phyloP scores from a whole-genome alignment of 2,113 vertebrate species.

The Poicephalus meyeri region DNA sequence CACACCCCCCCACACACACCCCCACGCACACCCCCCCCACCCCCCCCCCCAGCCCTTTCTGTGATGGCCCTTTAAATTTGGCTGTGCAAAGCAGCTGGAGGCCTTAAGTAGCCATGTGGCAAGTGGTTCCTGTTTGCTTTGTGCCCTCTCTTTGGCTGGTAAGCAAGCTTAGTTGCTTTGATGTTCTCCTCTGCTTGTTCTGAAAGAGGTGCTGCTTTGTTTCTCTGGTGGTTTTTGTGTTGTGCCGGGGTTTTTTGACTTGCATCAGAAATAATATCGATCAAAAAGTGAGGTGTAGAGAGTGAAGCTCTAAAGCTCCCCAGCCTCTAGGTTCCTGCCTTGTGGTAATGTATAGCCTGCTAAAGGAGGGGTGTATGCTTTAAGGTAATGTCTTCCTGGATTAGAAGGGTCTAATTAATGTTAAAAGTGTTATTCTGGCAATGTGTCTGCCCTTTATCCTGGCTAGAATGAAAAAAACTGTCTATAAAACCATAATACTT shows the following conservation, averaged over 20 bases:
- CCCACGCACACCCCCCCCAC: too few relatives aligned
- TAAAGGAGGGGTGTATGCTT: neutral
- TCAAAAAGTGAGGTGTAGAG: neutral
- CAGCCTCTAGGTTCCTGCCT: neutral
- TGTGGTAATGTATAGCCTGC: neutral
- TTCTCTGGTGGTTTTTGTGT: neutral
- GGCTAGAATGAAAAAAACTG: neutral
- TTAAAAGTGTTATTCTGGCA: neutral
- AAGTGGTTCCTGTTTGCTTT: rapidly evolving
- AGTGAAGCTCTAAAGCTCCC: neutral
- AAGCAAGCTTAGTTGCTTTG: neutral
- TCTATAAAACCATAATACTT: neutral
- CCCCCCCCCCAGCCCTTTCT: too few relatives aligned
- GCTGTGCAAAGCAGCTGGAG: too few relatives aligned
- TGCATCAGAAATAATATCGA: neutral
- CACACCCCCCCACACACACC: too few relatives aligned
- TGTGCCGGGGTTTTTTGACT: neutral
- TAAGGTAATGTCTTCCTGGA: neutral
- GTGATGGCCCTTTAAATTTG: too few relatives aligned
- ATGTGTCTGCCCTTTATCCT: neutral
- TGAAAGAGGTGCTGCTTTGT: neutral
- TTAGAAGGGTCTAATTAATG: neutral
- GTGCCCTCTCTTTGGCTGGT: neutral
- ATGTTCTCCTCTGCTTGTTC: rapidly evolving
- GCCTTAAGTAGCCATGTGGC: neutral